A percentile compares a stretch with the other conserved stretches of the same genome.
phyloP scores from a whole-genome alignment of 2,113 vertebrate species.

The Phrynosoma platyrhinos region DNA sequence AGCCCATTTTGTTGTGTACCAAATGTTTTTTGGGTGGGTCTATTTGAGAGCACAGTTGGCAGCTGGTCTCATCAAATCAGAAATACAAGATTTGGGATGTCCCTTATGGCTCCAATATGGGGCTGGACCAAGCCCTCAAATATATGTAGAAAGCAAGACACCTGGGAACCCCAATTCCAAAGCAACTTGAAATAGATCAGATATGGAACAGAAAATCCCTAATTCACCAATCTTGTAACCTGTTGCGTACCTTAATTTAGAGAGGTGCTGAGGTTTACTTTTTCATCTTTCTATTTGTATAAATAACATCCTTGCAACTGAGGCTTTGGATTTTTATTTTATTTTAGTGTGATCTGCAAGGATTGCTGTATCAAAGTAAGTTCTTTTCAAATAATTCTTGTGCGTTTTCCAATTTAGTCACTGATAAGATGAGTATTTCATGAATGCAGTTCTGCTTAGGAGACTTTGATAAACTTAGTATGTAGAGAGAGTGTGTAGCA shows the following conservation, averaged over 20 bases:
- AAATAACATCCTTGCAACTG: not conserved
- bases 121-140: too few relatives aligned
- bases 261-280: not conserved
- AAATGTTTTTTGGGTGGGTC: too few relatives aligned
- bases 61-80: too few relatives aligned
- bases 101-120: too few relatives aligned
- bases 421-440: not conserved
- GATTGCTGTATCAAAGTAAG: constrained; percentile 74
- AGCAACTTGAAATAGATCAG: not conserved
- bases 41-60: too few relatives aligned
- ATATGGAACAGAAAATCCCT: not conserved
- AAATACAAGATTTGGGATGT: too few relatives aligned
- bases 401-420: not conserved
- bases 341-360: constrained; percentile 66
- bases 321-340: not conserved
- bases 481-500: too few relatives aligned
- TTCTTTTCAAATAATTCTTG: not conserved
- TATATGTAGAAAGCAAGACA: too few relatives aligned
- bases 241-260: not conserved
- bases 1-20: too few relatives aligned
- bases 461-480: not conserved
- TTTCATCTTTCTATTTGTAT: not conserved
- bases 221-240: not conserved
- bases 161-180: too few relatives aligned
- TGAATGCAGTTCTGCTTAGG: not conserved